Conservation (phyloP, 2,113 vertebrate species). For the Crotalus viridis region DNA sequence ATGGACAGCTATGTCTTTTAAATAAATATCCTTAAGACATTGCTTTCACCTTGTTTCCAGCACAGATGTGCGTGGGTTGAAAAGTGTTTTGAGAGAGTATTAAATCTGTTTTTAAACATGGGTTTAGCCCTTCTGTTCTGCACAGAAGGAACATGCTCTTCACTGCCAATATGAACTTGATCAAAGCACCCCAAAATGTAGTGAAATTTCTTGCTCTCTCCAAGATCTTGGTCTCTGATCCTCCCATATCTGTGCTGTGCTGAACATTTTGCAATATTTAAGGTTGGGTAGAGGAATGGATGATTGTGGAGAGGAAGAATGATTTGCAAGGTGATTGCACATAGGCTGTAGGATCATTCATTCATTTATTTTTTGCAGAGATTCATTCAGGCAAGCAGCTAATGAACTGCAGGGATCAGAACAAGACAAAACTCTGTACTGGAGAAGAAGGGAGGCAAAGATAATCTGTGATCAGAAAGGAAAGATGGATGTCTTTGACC, state of each 20-base stretch:
- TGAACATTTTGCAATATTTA: neutral
- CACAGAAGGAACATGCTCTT: neutral
- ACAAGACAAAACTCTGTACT: neutral
- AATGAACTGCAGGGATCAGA: neutral
- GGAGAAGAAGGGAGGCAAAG: neutral
- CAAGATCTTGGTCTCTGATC: neutral
- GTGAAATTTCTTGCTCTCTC: neutral
- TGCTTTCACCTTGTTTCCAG: neutral
- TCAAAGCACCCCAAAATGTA: neutral
- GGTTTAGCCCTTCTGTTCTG: neutral
- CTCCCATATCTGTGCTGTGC: neutral
- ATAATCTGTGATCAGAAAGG: neutral
- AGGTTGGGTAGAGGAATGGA: neutral
- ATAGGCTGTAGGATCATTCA: neutral
- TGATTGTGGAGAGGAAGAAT: neutral
- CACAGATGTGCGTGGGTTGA: neutral
- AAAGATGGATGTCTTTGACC: slow-evolving; percentile 28
- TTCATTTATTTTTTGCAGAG: neutral
- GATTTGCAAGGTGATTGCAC: neutral
- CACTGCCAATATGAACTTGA: neutral
- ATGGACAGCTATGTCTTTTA: neutral
- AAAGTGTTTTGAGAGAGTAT: neutral
- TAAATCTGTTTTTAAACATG: neutral
- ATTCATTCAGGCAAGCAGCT: neutral
- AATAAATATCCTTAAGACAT: neutral